These are phyloP conservation scores for Sciurus carolinensis DNA, from an alignment of 2,797 vertebrate species.

Conservation along the genomic window DNA sequence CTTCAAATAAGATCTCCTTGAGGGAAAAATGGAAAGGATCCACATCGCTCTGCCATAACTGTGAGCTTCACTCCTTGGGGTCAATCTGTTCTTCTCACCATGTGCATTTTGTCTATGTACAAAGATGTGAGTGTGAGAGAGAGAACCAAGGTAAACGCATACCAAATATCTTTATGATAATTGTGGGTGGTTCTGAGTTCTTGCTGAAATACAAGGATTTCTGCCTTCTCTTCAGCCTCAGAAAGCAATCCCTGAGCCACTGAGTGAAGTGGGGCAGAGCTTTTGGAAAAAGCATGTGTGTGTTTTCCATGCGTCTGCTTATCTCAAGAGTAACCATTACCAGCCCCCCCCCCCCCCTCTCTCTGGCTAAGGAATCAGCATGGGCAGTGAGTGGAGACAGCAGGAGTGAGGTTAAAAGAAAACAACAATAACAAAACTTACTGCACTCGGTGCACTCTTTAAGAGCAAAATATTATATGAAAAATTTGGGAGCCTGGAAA, in stretches of 20 bases:
- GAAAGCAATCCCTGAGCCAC: background rate
- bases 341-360: background rate
- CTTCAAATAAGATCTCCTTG: background rate
- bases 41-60: background rate
- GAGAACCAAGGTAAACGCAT: background rate
- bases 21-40: background rate
- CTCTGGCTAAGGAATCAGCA: background rate
- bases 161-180: background rate
- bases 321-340: background rate
- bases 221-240: background rate
- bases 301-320: background rate
- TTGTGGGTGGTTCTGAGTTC: background rate
- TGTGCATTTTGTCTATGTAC: background rate
- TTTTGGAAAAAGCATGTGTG: background rate
- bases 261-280: too few relatives aligned
- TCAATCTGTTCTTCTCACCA: background rate
- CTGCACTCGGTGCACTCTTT: background rate
- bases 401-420: background rate
- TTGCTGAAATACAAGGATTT: background rate
- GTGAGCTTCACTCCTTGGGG: background rate
- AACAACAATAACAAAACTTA: background rate
- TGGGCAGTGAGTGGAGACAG: background rate
- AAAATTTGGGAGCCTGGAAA: background rate
- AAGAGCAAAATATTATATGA: background rate
- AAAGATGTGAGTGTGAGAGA: background rate